These are phyloP conservation scores for Hormaphis cornu DNA, from an alignment of 1,140 invertebrate genomes.

Conservation along the genomic window DNA sequence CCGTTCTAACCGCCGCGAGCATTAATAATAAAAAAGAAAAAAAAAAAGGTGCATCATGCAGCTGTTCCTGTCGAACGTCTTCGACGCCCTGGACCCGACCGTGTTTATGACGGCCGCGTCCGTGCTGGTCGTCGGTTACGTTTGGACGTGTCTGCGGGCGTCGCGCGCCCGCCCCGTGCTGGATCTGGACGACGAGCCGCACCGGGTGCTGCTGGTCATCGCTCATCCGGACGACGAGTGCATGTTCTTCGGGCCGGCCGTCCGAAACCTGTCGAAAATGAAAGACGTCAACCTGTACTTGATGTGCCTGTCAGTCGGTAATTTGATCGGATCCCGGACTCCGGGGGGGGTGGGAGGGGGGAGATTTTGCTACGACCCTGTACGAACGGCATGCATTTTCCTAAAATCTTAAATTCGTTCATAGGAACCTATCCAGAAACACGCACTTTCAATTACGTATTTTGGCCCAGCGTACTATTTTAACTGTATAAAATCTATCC, in stretches of 20 bases:
- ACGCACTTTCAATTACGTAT: too few species aligned
- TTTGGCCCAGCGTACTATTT: too few species aligned
- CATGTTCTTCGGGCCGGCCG: conserved; percentile 94
- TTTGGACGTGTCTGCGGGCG: background rate
- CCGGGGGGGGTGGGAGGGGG: too few species aligned
- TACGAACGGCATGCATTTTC: too few species aligned
- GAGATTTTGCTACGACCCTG: too few species aligned
- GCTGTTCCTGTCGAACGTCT: background rate
- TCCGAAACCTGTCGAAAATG: conserved; percentile 58
- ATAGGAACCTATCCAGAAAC: too few species aligned
- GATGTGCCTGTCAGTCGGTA: conserved; percentile 79
- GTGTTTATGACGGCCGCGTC: background rate
- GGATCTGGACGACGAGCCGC: background rate
- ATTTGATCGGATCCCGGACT: conserved; percentile 38
- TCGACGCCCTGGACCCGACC: background rate
- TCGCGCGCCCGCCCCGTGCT: background rate
- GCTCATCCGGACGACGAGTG: conserved; percentile 96
- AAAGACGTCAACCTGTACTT: conserved; percentile 60
- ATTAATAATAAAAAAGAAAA: background rate
- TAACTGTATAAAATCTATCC: too few species aligned
- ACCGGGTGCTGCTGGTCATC: conserved; percentile 65
- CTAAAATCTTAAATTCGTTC: too few species aligned
- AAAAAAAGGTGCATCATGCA: too few species aligned
- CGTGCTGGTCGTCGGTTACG: background rate
- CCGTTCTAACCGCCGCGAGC: too few species aligned